A percentile compares a stretch with the other conserved stretches of the same genome.
phyloP scores from a whole-genome alignment of 1,140 invertebrate genomes.

The Saccostrea cuccullata region DNA sequence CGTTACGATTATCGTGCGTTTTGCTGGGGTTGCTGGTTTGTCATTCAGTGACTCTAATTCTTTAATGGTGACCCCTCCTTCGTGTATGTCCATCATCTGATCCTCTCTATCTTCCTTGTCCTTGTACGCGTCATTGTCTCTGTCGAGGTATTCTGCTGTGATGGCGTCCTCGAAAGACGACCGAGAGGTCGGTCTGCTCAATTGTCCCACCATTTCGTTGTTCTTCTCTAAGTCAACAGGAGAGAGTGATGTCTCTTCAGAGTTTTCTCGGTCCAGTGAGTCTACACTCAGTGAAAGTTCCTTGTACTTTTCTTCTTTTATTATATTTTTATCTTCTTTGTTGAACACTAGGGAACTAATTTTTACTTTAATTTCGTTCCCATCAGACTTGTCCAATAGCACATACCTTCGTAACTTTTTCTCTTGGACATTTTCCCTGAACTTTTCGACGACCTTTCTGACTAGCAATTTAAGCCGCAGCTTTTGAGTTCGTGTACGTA shows the following conservation, averaged over 20 bases:
- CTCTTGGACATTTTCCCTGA: constrained; percentile 35
- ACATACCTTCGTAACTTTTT: constrained; percentile 4
- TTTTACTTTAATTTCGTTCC: constrained; percentile 36
- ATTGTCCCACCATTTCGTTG: not conserved
- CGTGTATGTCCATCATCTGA: not conserved
- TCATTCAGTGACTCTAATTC: not conserved
- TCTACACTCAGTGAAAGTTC: not conserved
- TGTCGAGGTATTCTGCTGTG: constrained; percentile 26
- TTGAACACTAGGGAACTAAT: not conserved
- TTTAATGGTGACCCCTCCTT: not conserved
- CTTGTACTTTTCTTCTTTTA: not conserved
- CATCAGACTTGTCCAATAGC: not conserved
- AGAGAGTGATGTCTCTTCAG: not conserved
- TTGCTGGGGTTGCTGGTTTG: not conserved
- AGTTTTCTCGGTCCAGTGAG: not conserved
- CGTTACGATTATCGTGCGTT: constrained; percentile 29
- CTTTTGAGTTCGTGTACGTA: constrained; percentile 30
- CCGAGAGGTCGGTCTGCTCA: constrained; percentile 26
- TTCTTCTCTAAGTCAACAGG: not conserved
- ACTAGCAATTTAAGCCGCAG: constrained; percentile 40
- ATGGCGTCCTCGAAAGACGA: constrained; percentile 37
- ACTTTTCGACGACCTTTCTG: constrained; percentile 29
- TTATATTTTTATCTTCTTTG: not conserved
- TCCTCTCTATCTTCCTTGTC: constrained; percentile 15
- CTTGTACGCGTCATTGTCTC: constrained; percentile 8